Base-by-base conservation (phyloP, 2,797 vertebrate genomes). In the Microchirus variegatus region DNA sequence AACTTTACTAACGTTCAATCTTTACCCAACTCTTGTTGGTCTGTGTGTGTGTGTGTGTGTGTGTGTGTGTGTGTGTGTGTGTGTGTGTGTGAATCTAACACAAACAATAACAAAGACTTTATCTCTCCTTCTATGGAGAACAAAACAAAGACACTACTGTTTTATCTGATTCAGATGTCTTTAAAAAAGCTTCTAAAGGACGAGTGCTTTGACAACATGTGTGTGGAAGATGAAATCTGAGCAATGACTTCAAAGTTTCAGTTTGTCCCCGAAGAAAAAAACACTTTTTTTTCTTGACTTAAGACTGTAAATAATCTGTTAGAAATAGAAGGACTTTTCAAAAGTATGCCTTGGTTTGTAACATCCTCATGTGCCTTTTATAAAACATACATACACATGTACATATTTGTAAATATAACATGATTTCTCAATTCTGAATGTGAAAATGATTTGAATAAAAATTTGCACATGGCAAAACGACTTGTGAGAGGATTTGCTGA, bases 51-150 rank as follows among this genome's bases (percentile, higher is more conserved):
- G n/a, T n/a, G n/a, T n/a, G n/a, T n/a, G 2, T 22, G 22, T 22
- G 22, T 22, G 22, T 22, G 22, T 22, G 22, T 22, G 19, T 22
- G 19, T 22, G 19, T 22, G 19, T 22, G 19, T 22, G 19, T 22
- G 19, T 22, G 19, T 22, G 19, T 59, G 53, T 47, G 62, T 60
- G 65, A 75, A 52, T 63, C 59, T 14, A 67, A 64, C 66, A 78
- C 74, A 80, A 78, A 83, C 70, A 82, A 63, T 75, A 59, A 73
- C 80, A 83, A 56, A 57, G 47, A 60, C 49, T 73, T 65, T 75
- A 73, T 81, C 62, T 46, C 14, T 70, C 46, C 58, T 70, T 44
- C 58, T 60, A 50, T 70, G 51, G 12, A 59, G 38, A 53, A 53
- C 59, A 57, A 47, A 35, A 38, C 6, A 38, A 38, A 38, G 37